These are phyloP conservation scores for Oedothorax gibbosus DNA, from an alignment of 1,140 invertebrate species.

Conservation along the genomic window DNA sequence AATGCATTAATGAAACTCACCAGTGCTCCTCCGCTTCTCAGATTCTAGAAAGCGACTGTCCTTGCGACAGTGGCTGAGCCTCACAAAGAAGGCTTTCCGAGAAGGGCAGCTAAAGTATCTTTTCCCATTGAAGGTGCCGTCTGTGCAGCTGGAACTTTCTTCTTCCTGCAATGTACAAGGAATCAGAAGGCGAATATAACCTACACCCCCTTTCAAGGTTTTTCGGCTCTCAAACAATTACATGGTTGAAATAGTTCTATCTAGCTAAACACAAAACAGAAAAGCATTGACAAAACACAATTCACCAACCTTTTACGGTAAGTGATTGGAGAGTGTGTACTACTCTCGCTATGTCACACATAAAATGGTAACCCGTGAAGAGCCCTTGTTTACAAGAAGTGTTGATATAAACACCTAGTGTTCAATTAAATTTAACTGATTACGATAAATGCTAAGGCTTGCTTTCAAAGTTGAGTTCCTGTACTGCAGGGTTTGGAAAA, in stretches of 20 bases:
- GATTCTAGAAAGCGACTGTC: conserved; percentile 82
- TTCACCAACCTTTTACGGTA: too few relatives aligned
- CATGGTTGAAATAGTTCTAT: neutral
- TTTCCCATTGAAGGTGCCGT: conserved; percentile 80
- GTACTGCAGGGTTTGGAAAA: too few relatives aligned
- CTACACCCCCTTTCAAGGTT: too few relatives aligned
- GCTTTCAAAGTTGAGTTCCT: too few relatives aligned
- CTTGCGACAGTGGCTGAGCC: conserved; percentile 79
- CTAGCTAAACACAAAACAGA: neutral
- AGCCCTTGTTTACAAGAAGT: too few relatives aligned
- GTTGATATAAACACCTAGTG: too few relatives aligned
- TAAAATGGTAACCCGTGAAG: too few relatives aligned
- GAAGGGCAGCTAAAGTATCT: conserved; percentile 80
- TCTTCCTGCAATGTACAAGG: conserved; percentile 76
- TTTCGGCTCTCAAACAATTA: neutral
- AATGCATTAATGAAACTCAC: conserved; percentile 1
- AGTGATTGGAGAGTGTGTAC: too few relatives aligned
- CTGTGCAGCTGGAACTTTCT: conserved; percentile 77
- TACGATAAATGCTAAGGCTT: too few relatives aligned
- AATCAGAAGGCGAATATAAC: neutral
- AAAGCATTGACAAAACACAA: too few relatives aligned
- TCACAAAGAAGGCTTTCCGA: conserved; percentile 81
- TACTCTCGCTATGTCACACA: too few relatives aligned
- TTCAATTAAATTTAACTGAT: too few relatives aligned
- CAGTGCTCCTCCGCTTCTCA: conserved; percentile 59